phyloP scores from a whole-genome alignment of 2,113 vertebrate species.

The Trematocara nigrifrons region DNA sequence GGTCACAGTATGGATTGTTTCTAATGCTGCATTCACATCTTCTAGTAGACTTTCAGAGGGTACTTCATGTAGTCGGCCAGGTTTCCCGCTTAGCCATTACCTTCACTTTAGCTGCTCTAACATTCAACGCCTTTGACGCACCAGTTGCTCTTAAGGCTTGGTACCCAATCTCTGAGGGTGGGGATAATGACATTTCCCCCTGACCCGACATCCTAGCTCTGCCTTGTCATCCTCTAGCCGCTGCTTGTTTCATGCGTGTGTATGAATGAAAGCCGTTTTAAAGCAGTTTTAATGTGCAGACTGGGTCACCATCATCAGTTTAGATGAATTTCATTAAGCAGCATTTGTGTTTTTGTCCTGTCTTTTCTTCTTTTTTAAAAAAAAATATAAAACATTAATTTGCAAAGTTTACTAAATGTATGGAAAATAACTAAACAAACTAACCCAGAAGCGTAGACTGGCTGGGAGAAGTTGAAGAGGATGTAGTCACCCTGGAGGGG shows the following conservation, averaged over 20 bases:
- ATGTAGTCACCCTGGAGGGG: constrained; percentile 81
- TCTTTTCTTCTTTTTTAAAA: neutral
- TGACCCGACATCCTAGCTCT: neutral
- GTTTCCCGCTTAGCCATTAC: neutral
- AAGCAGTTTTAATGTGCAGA: neutral
- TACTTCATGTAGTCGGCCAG: neutral
- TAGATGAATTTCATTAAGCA: neutral
- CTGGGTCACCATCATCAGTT: neutral
- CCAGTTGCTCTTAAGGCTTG: neutral
- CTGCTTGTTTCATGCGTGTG: neutral
- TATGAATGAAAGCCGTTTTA: neutral
- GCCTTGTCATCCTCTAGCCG: neutral
- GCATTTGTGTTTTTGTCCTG: neutral
- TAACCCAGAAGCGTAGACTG: constrained; percentile 21
- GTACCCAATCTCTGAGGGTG: neutral
- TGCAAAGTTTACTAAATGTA: neutral
- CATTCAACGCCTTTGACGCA: neutral
- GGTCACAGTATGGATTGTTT: neutral
- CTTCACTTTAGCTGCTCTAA: neutral
- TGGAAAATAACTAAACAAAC: neutral
- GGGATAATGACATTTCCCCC: neutral
- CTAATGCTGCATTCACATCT: neutral
- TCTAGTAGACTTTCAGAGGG: neutral
- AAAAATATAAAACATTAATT: neutral
- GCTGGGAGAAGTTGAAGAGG: constrained; percentile 49